phyloP scores from a whole-genome alignment of 2,888 invertebrate species.

The Auanema sp. region DNA sequence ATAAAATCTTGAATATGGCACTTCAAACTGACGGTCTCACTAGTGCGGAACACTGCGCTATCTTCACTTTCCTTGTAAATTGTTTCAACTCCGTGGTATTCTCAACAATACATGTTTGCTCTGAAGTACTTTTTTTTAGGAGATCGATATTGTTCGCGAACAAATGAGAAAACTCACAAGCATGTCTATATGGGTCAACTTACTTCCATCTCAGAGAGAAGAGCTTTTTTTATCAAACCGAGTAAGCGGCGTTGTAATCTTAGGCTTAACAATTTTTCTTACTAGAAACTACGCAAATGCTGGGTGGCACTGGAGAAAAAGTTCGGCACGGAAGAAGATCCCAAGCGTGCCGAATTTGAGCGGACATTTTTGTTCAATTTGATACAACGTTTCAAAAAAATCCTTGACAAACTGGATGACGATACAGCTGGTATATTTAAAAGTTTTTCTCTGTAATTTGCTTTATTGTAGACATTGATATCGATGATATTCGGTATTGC shows the following conservation, averaged over 20 bases:
- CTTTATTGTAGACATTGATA: conserved; percentile 58
- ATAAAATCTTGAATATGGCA: conserved; percentile 69
- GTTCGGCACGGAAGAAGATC: conserved; percentile 20
- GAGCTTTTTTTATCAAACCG: conserved; percentile 73
- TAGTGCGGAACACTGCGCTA: conserved; percentile 78
- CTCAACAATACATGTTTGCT: neutral
- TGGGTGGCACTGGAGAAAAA: conserved; percentile 31
- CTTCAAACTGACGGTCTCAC: conserved; percentile 69
- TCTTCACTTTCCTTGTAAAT: conserved; percentile 89
- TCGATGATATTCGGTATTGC: conserved; percentile 75
- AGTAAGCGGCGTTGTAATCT: neutral
- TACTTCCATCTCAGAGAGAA: conserved; percentile 79
- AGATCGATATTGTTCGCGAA: conserved; percentile 86
- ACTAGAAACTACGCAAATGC: conserved; percentile 30
- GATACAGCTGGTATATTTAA: conserved; percentile 30
- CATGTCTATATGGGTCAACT: conserved; percentile 84
- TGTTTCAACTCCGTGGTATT: conserved; percentile 88
- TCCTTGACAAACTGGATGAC: conserved; percentile 74
- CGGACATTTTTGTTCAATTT: conserved; percentile 80
- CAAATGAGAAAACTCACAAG: conserved; percentile 89
- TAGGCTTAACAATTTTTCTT: neutral
- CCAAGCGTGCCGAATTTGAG: conserved; percentile 38
- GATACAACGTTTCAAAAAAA: conserved; percentile 83
- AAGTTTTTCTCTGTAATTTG: neutral
- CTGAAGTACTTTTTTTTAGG: conserved; percentile 67